These are phyloP conservation scores for Hirtodrosophila duncani DNA, from an alignment of 2,888 invertebrate species.

Conservation along the genomic window DNA sequence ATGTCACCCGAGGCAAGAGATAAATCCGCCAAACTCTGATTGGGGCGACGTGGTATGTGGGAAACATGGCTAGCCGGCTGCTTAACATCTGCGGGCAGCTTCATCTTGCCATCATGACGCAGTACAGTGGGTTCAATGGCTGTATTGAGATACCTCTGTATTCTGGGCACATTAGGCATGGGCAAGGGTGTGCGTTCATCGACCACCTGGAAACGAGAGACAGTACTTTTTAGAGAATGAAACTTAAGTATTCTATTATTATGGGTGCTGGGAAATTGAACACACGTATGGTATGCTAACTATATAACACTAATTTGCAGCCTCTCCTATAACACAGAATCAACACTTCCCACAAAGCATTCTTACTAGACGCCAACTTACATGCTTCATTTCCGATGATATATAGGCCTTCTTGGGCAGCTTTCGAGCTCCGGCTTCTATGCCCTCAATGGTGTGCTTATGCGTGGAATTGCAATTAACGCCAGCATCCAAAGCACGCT, in stretches of 20 bases:
- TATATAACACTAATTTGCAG: too few relatives aligned
- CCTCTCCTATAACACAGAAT: too few relatives aligned
- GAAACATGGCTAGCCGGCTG: constrained; percentile 10
- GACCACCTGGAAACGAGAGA: constrained; percentile 54
- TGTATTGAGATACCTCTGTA: constrained; percentile 73
- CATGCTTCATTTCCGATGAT: constrained; percentile 73
- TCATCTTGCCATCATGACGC: constrained; percentile 76
- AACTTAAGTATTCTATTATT: too few relatives aligned
- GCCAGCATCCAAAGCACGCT: background rate
- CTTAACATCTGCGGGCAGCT: constrained; percentile 40
- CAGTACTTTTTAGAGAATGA: background rate
- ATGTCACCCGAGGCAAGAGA: constrained; percentile 77
- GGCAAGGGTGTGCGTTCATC: constrained; percentile 75
- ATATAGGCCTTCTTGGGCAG: constrained; percentile 77
- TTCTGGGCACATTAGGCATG: constrained; percentile 75
- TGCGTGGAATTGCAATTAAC: constrained; percentile 8
- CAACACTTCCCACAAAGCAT: too few relatives aligned
- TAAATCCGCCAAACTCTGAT: constrained; percentile 75
- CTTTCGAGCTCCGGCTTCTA: constrained; percentile 25
- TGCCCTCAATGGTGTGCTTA: constrained; percentile 2
- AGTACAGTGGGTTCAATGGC: constrained; percentile 74
- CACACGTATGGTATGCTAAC: too few relatives aligned
- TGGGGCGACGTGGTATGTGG: constrained; percentile 40
- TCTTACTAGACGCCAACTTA: too few relatives aligned
- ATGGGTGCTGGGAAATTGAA: too few relatives aligned